Conservation (phyloP, 2,797 vertebrate genomes). For the Poecilia wingei region DNA sequence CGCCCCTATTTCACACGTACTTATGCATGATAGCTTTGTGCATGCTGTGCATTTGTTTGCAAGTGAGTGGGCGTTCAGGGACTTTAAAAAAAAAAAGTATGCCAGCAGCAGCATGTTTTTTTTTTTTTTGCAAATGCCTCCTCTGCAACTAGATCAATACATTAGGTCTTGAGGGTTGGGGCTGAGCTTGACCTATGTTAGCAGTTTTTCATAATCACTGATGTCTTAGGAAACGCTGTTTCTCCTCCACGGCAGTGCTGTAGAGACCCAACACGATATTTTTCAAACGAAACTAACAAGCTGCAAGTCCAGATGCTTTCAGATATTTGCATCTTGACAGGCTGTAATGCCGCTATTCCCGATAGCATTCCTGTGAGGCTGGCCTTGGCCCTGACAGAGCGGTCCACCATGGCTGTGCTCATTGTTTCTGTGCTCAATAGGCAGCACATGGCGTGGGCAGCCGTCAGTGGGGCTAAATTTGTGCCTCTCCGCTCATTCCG, state of each 20-base stretch:
- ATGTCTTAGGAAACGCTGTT: constrained; percentile 40
- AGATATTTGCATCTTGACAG: constrained; percentile 24
- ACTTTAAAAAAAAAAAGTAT: constrained; percentile 55
- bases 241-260: constrained; percentile 11
- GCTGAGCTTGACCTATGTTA: constrained; percentile 61
- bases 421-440: constrained; percentile 72
- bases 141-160: constrained; percentile 75
- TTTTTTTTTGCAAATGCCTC: constrained; percentile 60
- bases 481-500: constrained; percentile 73
- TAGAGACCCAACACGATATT: not conserved
- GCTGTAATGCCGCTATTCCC: constrained; percentile 53
- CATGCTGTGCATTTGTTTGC: constrained; percentile 47
- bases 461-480: constrained; percentile 72
- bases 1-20: not conserved
- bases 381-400: constrained; percentile 64
- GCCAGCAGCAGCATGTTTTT: constrained; percentile 61
- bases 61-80: constrained; percentile 66
- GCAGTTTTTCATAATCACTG: constrained; percentile 65
- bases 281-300: not conserved
- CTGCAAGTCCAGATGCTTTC: constrained; percentile 5
- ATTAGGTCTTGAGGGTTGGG: constrained; percentile 44
- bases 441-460: constrained; percentile 71
- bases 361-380: constrained; percentile 43
- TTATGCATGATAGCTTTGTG: constrained; percentile 10
- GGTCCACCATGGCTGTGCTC: constrained; percentile 58